phyloP scores from a whole-genome alignment of 2,888 invertebrate species.

The Drosophila picticornis region DNA sequence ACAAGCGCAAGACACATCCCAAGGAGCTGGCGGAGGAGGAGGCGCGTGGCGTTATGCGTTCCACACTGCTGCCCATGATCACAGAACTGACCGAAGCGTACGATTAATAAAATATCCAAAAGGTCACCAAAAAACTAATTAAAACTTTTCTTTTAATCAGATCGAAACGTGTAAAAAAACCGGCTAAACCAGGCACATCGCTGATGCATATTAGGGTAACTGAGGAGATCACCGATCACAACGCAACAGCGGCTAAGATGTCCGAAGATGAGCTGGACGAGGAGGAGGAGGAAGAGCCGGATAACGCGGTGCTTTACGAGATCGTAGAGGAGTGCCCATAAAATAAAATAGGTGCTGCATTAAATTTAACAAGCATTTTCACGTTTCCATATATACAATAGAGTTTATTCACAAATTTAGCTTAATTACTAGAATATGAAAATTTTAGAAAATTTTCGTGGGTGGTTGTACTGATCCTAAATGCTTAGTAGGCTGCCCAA shows the following conservation, averaged over 20 bases:
- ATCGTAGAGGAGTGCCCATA: slow-evolving; percentile 59
- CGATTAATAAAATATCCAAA: slow-evolving; percentile 19
- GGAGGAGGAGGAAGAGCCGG: slow-evolving; percentile 21
- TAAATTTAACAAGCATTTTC: slow-evolving; percentile 18
- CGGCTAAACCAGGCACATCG: slow-evolving; percentile 54
- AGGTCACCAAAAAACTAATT: not conserved
- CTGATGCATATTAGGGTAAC: slow-evolving; percentile 22
- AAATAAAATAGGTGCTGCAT: slow-evolving; percentile 2
- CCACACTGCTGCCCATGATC: slow-evolving; percentile 82
- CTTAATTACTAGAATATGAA: slow-evolving; percentile 42
- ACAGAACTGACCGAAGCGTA: slow-evolving; percentile 83
- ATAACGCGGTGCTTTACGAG: slow-evolving; percentile 51
- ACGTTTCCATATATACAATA: slow-evolving; percentile 46
- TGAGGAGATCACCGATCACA: slow-evolving; percentile 24
- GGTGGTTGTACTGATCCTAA: slow-evolving; percentile 50
- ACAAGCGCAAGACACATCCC: slow-evolving; percentile 84
- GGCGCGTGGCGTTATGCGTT: slow-evolving; percentile 79
- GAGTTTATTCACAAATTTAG: slow-evolving; percentile 67
- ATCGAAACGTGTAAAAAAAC: slow-evolving; percentile 68
- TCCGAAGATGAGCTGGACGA: slow-evolving; percentile 25
- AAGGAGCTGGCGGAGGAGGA: slow-evolving; percentile 84
- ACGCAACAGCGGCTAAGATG: not conserved
- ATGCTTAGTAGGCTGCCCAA: slow-evolving; percentile 57
- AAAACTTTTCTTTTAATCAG: slow-evolving; percentile 15
- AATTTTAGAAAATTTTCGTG: slow-evolving; percentile 41